phyloP scores from a whole-genome alignment of 2,797 vertebrate genomes.

The Hemitrygon akajei region DNA sequence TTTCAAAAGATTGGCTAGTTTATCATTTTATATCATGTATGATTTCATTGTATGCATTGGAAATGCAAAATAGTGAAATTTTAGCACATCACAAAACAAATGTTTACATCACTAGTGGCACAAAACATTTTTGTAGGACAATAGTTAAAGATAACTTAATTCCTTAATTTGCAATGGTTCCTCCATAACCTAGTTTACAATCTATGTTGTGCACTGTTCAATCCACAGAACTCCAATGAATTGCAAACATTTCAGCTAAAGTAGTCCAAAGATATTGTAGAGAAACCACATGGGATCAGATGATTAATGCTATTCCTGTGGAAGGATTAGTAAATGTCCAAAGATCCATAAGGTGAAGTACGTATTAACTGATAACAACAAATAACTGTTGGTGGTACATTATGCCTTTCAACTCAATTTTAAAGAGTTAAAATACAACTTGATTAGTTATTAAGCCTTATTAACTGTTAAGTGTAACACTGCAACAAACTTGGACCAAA shows the following conservation, averaged over 20 bases:
- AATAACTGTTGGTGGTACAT: not conserved
- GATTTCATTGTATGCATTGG: constrained; percentile 14
- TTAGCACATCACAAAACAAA: constrained; percentile 35
- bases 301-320: not conserved
- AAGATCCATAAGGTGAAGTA: not conserved
- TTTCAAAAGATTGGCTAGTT: constrained; percentile 36
- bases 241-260: constrained; percentile 30
- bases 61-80: constrained; percentile 11
- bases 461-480: not conserved
- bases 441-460: constrained; percentile 5
- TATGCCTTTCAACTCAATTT: not conserved
- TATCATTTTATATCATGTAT: not conserved
- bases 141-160: constrained; percentile 35
- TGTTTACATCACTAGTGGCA: constrained; percentile 34
- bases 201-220: constrained; percentile 11
- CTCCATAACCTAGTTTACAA: not conserved
- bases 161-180: constrained; percentile 4
- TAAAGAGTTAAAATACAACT: constrained; percentile 10
- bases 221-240: constrained; percentile 25
- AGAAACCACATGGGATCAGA: not conserved
- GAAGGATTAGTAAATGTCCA: not conserved
- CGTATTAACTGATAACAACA: not conserved
- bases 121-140: constrained; percentile 31
- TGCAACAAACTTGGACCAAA: not conserved
- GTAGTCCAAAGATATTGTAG: not conserved